A percentile compares a stretch with the other conserved stretches of the same genome.
These are phyloP conservation scores for Drosophila aff. DNA, from an alignment of 1,140 invertebrate genomes.

Conservation along the genomic window DNA sequence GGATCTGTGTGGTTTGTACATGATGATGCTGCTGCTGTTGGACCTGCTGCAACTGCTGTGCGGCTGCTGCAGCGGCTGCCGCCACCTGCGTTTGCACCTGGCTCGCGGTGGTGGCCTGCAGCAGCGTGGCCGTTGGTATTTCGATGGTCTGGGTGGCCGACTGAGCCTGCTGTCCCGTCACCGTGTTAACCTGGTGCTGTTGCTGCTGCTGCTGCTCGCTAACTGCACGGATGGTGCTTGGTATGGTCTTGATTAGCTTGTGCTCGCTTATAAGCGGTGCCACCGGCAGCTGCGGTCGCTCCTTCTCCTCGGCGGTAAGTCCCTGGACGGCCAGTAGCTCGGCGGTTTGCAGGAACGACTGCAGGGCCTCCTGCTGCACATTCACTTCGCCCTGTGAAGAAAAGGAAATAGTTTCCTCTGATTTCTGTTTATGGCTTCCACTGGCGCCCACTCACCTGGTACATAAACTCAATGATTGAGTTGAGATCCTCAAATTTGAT, in stretches of 20 bases:
- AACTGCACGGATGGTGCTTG: constrained; percentile 79
- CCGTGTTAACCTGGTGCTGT: constrained; percentile 42
- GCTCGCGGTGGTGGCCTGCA: constrained; percentile 69
- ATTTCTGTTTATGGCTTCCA: not conserved
- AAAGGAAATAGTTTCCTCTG: not conserved
- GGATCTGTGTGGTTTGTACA: constrained; percentile 77
- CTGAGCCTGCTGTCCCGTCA: constrained; percentile 46
- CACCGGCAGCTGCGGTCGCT: constrained; percentile 77
- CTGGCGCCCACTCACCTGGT: constrained; percentile 85
- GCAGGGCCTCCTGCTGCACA: constrained; percentile 94
- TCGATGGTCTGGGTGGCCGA: constrained; percentile 80
- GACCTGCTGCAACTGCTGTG: constrained; percentile 50
- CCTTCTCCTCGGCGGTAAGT: constrained; percentile 88
- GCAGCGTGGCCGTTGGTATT: constrained; percentile 75
- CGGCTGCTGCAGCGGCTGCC: constrained; percentile 52
- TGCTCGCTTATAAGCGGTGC: constrained; percentile 78
- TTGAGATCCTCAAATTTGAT: constrained; percentile 92
- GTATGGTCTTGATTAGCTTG: constrained; percentile 83
- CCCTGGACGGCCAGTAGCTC: constrained; percentile 95
- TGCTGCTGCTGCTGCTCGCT: constrained; percentile 69
- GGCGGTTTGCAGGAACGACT: constrained; percentile 94
- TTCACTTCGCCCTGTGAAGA: constrained; percentile 92
- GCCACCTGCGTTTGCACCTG: constrained; percentile 72
- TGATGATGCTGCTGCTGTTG: constrained; percentile 65
- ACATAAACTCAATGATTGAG: constrained; percentile 94